phyloP scores from a whole-genome alignment of 2,113 vertebrate species.

The Ceuthmochares aereus region DNA sequence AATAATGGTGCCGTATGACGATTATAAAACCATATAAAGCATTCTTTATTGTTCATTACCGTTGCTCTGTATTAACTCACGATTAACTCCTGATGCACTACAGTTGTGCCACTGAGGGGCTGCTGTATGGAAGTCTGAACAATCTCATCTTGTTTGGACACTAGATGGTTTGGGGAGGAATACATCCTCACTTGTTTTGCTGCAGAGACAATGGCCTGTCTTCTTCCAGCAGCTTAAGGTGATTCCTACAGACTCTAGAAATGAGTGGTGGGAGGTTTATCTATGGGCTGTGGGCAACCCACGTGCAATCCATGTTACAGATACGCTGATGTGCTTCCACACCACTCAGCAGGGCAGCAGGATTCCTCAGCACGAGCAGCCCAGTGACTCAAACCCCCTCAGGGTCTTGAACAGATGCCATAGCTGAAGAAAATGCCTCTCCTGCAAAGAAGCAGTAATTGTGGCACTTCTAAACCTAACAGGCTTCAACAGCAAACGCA shows the following conservation, averaged over 20 bases:
- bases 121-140: background rate
- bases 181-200: background rate
- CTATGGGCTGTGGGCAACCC: background rate
- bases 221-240: background rate
- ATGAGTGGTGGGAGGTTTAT: background rate
- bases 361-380: background rate
- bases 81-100: conserved; percentile 45
- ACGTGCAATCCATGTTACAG: background rate
- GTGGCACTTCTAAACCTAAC: background rate
- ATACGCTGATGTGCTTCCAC: background rate
- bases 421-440: background rate
- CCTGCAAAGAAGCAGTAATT: background rate
- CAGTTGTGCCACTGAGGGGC: background rate
- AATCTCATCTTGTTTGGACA: background rate
- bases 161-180: background rate
- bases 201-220: background rate
- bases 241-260: background rate
- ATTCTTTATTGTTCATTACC: conserved; percentile 62
- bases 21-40: conserved; percentile 63
- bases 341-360: background rate
- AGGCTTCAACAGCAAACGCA: background rate
- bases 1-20: conserved; percentile 40
- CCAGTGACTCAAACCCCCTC: background rate
- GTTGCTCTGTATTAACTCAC: conserved; percentile 49
- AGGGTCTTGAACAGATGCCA: background rate